phyloP scores from a whole-genome alignment of 2,797 vertebrate genomes.

The Urophycis tenuis region DNA sequence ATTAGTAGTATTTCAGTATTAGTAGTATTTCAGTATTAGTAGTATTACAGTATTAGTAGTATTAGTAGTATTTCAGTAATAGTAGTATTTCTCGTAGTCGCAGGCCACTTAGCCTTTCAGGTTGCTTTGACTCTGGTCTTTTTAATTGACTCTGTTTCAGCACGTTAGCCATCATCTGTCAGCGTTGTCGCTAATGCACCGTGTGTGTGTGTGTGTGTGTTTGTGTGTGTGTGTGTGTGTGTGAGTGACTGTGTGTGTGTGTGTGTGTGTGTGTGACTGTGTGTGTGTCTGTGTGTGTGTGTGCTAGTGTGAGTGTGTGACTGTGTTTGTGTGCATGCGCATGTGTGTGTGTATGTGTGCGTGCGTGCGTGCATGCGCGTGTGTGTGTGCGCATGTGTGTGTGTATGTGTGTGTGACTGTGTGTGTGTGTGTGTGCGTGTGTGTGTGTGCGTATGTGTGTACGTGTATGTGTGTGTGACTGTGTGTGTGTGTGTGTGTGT shows the following conservation, averaged over 20 bases:
- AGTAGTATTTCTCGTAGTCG: too few species aligned
- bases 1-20: too few species aligned
- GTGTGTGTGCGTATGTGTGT: neutral
- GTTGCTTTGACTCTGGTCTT: too few species aligned
- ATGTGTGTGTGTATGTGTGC: neutral
- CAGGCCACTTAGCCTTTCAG: too few species aligned
- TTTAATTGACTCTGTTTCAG: too few species aligned
- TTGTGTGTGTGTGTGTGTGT: neutral
- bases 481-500: neutral
- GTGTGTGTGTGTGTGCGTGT: neutral
- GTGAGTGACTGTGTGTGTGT: neutral
- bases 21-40: too few species aligned
- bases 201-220: neutral
- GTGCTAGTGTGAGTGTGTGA: neutral
- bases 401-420: too few species aligned
- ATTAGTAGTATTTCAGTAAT: too few species aligned
- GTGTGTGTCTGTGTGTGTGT: neutral
- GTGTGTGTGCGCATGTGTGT: neutral
- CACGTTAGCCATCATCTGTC: neutral
- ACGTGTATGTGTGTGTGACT: neutral
- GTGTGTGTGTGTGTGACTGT: neutral
- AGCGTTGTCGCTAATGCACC: too few species aligned
- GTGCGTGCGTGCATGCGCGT: neutral
- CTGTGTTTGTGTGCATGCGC: neutral
- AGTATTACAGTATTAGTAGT: too few species aligned